phyloP scores from a whole-genome alignment of 2,888 invertebrate genomes.

The Folsomia manolachei region DNA sequence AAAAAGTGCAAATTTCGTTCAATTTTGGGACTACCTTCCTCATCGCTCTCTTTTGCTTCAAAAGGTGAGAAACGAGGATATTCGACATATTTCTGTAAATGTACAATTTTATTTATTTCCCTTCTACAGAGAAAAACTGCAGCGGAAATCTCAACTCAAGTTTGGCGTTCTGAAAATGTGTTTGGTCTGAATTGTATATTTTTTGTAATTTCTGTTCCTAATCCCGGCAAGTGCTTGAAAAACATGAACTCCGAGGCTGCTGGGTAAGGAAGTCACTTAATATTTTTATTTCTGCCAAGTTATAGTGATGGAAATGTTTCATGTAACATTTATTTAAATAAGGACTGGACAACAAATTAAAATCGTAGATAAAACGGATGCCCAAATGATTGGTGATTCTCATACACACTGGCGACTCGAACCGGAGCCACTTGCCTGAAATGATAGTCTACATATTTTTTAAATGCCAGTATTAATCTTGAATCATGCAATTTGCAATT shows the following conservation, averaged over 20 bases:
- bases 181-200: neutral
- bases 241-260: constrained; percentile 3
- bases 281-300: too few species aligned
- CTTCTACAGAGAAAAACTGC: neutral
- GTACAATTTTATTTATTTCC: neutral
- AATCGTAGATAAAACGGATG: constrained; percentile 2
- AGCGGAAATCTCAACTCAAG: constrained; percentile 2
- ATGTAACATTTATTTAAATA: too few species aligned
- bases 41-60: constrained; percentile 6
- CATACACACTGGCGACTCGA: constrained; percentile 4
- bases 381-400: neutral
- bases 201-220: neutral
- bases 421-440: constrained; percentile 6
- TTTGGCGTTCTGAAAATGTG: neutral
- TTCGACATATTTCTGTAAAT: neutral
- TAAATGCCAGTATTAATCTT: neutral
- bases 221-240: neutral
- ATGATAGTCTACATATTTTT: neutral
- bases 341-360: constrained; percentile 12
- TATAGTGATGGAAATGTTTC: too few species aligned
- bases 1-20: neutral
- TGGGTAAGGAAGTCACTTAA: neutral
- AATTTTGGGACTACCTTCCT: constrained; percentile 2
- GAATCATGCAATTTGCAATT: neutral
- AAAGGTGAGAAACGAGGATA: neutral